phyloP scores from a whole-genome alignment of 1,140 invertebrate genomes.

The Drosophila yakuba region DNA sequence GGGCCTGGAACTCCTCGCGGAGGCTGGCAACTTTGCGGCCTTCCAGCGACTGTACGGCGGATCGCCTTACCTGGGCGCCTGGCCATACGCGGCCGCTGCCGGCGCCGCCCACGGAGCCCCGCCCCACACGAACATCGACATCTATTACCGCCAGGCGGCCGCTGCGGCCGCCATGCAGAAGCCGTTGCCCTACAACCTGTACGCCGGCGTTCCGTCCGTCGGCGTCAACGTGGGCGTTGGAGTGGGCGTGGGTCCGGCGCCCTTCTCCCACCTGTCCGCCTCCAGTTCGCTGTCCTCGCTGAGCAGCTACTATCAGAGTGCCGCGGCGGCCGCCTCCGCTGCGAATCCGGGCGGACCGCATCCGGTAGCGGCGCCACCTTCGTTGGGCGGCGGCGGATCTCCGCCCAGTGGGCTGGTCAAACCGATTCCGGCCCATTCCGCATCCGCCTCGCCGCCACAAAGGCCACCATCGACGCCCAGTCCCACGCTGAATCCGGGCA shows the following conservation, averaged over 20 bases:
- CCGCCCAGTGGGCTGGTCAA: constrained; percentile 23
- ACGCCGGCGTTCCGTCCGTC: constrained; percentile 79
- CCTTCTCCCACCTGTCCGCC: constrained; percentile 83
- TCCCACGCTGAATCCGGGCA: constrained; percentile 83
- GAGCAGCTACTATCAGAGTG: constrained; percentile 83
- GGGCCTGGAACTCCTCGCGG: constrained; percentile 96
- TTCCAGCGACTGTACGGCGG: constrained; percentile 96
- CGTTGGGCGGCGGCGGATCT: constrained; percentile 10
- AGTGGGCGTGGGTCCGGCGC: constrained; percentile 53
- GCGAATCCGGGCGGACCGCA: constrained; percentile 30
- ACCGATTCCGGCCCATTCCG: constrained; percentile 2
- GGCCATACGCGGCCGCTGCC: constrained; percentile 86
- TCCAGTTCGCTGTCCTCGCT: constrained; percentile 84
- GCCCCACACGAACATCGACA: constrained; percentile 89
- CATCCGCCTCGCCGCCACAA: constrained; percentile 40
- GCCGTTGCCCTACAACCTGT: constrained; percentile 91
- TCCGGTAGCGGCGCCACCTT: constrained; percentile 10
- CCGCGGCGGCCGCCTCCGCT: constrained; percentile 65
- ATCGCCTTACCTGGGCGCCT: constrained; percentile 88
- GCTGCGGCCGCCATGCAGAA: constrained; percentile 91
- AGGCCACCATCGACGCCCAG: constrained; percentile 79
- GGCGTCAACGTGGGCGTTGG: constrained; percentile 49
- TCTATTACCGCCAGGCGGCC: constrained; percentile 91
- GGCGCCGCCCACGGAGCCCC: constrained; percentile 85
- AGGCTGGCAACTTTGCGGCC: constrained; percentile 98